A percentile compares a stretch with the other conserved stretches of the same genome.
phyloP scores from a whole-genome alignment of 2,113 vertebrate genomes.

The Gasterosteus nipponicus region DNA sequence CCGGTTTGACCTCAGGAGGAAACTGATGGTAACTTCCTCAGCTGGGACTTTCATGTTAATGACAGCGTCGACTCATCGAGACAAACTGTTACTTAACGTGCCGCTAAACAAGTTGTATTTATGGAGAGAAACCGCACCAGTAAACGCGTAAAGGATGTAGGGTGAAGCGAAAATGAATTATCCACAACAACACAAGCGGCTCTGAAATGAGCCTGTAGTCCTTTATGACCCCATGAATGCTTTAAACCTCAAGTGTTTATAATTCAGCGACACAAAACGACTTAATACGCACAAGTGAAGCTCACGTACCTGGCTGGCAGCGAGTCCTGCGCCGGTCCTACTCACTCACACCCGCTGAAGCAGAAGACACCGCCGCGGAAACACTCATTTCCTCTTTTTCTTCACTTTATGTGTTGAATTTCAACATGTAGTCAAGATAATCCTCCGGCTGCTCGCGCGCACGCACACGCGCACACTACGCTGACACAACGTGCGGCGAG shows the following conservation, averaged over 20 bases:
- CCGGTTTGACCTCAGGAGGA: not conserved
- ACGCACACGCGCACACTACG: not conserved
- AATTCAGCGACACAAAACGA: not conserved
- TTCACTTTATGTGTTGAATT: conserved; percentile 28
- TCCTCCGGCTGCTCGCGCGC: not conserved
- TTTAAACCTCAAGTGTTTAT: not conserved
- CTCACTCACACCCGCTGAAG: not conserved
- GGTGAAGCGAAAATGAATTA: not conserved
- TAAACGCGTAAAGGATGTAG: not conserved
- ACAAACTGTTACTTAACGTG: too few relatives aligned
- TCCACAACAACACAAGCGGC: not conserved
- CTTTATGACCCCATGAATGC: not conserved
- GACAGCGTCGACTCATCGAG: not conserved
- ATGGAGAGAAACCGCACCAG: not conserved
- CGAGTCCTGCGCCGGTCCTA: not conserved
- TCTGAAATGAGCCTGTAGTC: too few relatives aligned
- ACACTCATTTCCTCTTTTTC: conserved; percentile 65
- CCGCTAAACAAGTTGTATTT: not conserved
- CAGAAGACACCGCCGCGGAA: conserved; percentile 13
- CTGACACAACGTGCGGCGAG: conserved; percentile 15
- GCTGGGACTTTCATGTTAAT: not conserved
- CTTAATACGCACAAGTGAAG: not conserved
- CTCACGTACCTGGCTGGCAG: conserved; percentile 22
- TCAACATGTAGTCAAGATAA: conserved; percentile 26
- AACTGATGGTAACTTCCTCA: conserved; percentile 40